Percentiles rank a stretch among this genome's conserved stretches.
phyloP scores from a whole-genome alignment of 2,113 vertebrate species.

The Cyprinodon brontotheroides region DNA sequence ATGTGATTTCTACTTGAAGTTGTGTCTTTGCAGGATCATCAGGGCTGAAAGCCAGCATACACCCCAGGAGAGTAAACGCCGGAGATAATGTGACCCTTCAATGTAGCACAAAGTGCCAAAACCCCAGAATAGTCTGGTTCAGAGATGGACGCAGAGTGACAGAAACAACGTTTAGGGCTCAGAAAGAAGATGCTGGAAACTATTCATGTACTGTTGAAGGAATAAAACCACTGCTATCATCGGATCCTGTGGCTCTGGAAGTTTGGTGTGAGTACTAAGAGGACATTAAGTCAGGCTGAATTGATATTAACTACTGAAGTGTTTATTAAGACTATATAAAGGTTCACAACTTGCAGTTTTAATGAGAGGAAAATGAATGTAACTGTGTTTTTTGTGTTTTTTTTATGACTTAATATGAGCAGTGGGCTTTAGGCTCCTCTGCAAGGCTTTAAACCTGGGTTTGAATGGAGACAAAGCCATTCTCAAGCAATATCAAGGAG shows the following conservation, averaged over 20 bases:
- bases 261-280: slow-evolving; percentile 44
- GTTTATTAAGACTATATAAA: too few species aligned
- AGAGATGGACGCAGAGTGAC: slow-evolving; percentile 35
- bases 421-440: too few species aligned
- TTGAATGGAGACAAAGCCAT: too few species aligned
- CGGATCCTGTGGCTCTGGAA: slow-evolving; percentile 25
- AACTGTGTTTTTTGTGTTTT: too few species aligned
- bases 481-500: too few species aligned
- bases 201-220: slow-evolving; percentile 40
- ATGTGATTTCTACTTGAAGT: neutral
- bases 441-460: too few species aligned
- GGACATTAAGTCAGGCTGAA: neutral
- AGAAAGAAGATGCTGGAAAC: slow-evolving; percentile 41
- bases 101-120: slow-evolving; percentile 22
- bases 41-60: slow-evolving; percentile 25
- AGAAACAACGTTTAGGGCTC: slow-evolving; percentile 21
- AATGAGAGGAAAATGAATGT: too few species aligned
- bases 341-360: too few species aligned
- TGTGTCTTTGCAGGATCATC: neutral
- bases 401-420: too few species aligned
- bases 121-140: slow-evolving; percentile 30
- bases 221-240: slow-evolving; percentile 29
- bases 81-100: slow-evolving; percentile 34
- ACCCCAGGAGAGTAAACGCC: slow-evolving; percentile 20
- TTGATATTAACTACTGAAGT: too few species aligned